These are phyloP conservation scores for Zeus faber DNA, from an alignment of 2,113 vertebrate species.

Conservation along the genomic window DNA sequence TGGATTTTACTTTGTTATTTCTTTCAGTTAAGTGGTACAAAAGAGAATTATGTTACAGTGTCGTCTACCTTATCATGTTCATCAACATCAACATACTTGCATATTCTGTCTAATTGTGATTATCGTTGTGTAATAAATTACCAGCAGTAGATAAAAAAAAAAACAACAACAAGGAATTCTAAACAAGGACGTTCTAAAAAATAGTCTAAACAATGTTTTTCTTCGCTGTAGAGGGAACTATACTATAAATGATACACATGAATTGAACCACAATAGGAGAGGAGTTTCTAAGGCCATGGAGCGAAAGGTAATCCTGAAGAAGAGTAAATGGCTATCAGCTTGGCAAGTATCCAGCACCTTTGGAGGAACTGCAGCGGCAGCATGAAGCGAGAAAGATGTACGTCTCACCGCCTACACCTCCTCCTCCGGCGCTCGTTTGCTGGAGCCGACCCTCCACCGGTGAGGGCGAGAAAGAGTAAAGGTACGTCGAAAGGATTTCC, in stretches of 20 bases:
- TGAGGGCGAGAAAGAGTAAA: conserved; percentile 10
- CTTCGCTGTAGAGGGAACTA: conserved; percentile 22
- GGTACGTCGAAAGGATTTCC: conserved; percentile 13
- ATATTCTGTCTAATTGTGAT: conserved; percentile 72
- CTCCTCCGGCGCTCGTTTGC: background rate
- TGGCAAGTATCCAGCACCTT: conserved; percentile 33
- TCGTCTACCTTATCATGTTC: conserved; percentile 67
- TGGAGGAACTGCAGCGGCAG: conserved; percentile 44
- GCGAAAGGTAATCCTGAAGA: conserved; percentile 50
- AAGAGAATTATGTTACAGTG: conserved; percentile 76
- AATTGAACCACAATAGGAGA: conserved; percentile 32
- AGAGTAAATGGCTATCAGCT: conserved; percentile 30
- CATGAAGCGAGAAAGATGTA: conserved; percentile 33
- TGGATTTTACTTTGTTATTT: conserved; percentile 15
- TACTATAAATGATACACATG: conserved; percentile 37
- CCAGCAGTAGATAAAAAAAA: conserved; percentile 34
- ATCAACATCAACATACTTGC: conserved; percentile 54
- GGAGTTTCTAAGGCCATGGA: conserved; percentile 51
- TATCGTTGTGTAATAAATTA: conserved; percentile 69
- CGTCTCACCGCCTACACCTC: conserved; percentile 25
- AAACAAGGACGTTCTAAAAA: background rate
- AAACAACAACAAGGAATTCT: conserved; percentile 5
- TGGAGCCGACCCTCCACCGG: conserved; percentile 1
- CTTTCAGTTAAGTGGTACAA: conserved; percentile 64
- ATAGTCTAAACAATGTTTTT: conserved; percentile 29